Evolutionary conservation across 1,140 invertebrate genomes (phyloP), one percentile per base, ranked within the genome.

Genomic region (Protaetia brevitarsis): DNA sequence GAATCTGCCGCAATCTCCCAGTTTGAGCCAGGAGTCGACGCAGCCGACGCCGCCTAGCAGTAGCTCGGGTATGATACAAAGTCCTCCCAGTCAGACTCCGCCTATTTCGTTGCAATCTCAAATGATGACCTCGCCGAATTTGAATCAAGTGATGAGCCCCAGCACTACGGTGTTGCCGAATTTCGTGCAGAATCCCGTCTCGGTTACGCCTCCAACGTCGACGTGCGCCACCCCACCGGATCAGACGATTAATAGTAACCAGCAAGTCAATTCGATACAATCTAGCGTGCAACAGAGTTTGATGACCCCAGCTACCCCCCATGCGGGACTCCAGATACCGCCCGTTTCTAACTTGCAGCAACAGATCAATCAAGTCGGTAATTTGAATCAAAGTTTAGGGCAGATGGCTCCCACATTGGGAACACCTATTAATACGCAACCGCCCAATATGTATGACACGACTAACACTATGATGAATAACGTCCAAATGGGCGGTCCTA

Each of bases 21-120:
- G 41, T 51, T 51, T 51, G 26, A 51, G 41, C 26, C 41, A 51
- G 16, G 41, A 51, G 26, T 51, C 41, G 13, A 51, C 26, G 10
- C 27, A 59, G 8, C 29, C 29, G 11, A 62, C 60, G 13, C 31
- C 60, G 21, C 60, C 60, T 11, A 23, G 6, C 10, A 7, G 10
- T 6, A 51, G 31, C 36, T 62, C 60, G 29, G 36, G 21, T 11
- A 62, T 62, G 31, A 23, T 30, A 36, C 60, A 62, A 27, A 62
- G 60, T 21, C 60, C 60, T 37, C 6, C 19, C 8, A 21, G 29
- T 62, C 60, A 62, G 19, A 62, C 60, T 2, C 31, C 60, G 19
- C 60, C 60, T 11, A 59, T 23, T 5, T 59, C 57, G 3, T 29
- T 27, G 57, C 57, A 59, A 59, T 59, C 57, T 29, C 57, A 59